phyloP scores from a whole-genome alignment of 2,797 vertebrate species.

The Macropus fuliginosus region DNA sequence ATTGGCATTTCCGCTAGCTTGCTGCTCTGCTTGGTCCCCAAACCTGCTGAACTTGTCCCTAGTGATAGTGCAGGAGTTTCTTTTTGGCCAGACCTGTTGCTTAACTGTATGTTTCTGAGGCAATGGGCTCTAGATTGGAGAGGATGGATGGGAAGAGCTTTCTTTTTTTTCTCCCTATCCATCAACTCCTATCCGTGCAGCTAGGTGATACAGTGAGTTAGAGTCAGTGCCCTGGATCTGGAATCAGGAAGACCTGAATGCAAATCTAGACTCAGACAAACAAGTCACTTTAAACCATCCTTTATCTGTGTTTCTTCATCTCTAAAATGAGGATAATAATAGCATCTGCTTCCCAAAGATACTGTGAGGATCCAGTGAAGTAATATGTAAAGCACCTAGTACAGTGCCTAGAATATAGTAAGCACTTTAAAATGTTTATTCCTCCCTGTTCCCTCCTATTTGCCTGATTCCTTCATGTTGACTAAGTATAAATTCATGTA shows the following conservation, averaged over 20 bases:
- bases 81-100: conserved; percentile 56
- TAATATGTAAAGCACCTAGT: not conserved
- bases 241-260: not conserved
- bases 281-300: not conserved
- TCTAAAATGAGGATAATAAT: not conserved
- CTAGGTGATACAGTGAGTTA: not conserved
- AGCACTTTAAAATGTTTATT: not conserved
- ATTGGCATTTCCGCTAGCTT: conserved; percentile 47
- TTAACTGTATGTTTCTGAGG: conserved; percentile 47
- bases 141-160: not conserved
- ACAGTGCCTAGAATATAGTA: not conserved
- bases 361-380: not conserved
- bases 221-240: not conserved
- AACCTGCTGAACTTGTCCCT: conserved; percentile 73
- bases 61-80: conserved; percentile 18
- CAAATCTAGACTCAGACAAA: not conserved
- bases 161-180: not conserved
- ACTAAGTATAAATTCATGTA: conserved; percentile 19
- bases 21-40: conserved; percentile 42
- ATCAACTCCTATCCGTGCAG: not conserved
- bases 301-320: not conserved
- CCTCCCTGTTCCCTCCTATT: not conserved
- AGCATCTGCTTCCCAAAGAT: not conserved
- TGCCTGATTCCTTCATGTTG: conserved; percentile 37
- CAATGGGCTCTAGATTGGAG: not conserved